Percentiles rank a stretch among this genome's conserved stretches.
phyloP scores from a whole-genome alignment of 2,113 vertebrate genomes.

The Equus przewalskii region DNA sequence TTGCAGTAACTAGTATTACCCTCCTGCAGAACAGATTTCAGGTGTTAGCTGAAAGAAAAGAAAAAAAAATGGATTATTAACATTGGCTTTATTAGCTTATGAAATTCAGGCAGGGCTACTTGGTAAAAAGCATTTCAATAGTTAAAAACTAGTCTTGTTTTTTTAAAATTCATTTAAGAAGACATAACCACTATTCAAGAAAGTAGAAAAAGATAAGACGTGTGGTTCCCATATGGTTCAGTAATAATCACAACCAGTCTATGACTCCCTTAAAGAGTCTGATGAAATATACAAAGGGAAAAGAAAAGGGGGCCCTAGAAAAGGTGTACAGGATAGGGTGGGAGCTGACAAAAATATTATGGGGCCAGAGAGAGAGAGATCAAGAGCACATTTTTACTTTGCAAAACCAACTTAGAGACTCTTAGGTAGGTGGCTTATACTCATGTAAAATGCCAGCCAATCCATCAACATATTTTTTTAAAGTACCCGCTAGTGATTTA shows the following conservation, averaged over 20 bases:
- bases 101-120: slow-evolving; percentile 43
- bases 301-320: slow-evolving; percentile 58
- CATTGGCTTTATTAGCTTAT: slow-evolving; percentile 50
- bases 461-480: slow-evolving; percentile 58
- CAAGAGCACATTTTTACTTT: slow-evolving; percentile 68
- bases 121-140: slow-evolving; percentile 31
- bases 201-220: slow-evolving; percentile 47
- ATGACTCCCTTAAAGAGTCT: slow-evolving; percentile 59
- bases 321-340: slow-evolving; percentile 10
- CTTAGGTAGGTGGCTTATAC: slow-evolving; percentile 57
- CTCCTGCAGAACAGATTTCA: slow-evolving; percentile 48
- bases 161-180: slow-evolving; percentile 35
- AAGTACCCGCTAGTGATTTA: slow-evolving; percentile 68
- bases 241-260: slow-evolving; percentile 75
- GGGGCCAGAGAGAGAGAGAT: slow-evolving; percentile 61
- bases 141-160: slow-evolving; percentile 58
- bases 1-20: slow-evolving; percentile 17
- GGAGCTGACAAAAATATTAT: slow-evolving; percentile 65
- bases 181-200: slow-evolving; percentile 56
- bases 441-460: slow-evolving; percentile 72
- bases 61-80: slow-evolving; percentile 36
- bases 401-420: slow-evolving; percentile 58
- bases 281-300: slow-evolving; percentile 71
- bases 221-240: slow-evolving; percentile 73
- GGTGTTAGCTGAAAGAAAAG: slow-evolving; percentile 49